These are phyloP conservation scores for Speoplatyrhinus poulsoni DNA, from an alignment of 2,113 vertebrate genomes.

Conservation along the genomic window DNA sequence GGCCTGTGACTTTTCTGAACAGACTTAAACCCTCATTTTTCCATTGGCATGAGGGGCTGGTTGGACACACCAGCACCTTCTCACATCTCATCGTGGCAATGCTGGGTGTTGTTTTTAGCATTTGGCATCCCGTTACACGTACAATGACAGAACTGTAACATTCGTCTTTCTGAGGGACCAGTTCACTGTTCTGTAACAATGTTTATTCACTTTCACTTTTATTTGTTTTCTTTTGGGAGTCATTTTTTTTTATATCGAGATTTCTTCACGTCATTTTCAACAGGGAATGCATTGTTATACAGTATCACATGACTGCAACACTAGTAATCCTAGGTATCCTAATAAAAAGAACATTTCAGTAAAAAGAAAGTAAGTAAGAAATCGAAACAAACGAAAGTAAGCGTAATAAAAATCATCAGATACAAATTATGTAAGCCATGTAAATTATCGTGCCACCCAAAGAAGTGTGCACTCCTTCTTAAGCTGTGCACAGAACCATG, in stretches of 20 bases:
- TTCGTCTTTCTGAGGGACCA: conserved; percentile 18
- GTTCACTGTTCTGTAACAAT: conserved; percentile 39
- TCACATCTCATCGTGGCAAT: neutral
- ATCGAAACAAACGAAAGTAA: conserved; percentile 59
- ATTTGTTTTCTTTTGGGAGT: conserved; percentile 46
- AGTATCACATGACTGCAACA: conserved; percentile 69
- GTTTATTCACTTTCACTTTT: conserved; percentile 55
- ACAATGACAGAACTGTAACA: neutral
- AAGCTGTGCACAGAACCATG: conserved; percentile 69
- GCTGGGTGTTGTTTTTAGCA: too few species aligned
- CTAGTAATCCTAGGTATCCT: conserved; percentile 56
- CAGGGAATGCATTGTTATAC: conserved; percentile 64
- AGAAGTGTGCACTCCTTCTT: conserved; percentile 43
- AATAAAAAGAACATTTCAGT: conserved; percentile 42
- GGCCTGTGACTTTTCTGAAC: neutral
- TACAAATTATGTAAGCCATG: conserved; percentile 29
- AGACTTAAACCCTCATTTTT: neutral
- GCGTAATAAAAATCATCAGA: conserved; percentile 33
- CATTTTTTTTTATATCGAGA: conserved; percentile 17
- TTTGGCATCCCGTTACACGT: too few species aligned
- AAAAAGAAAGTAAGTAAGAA: conserved; percentile 43
- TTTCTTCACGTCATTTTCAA: conserved; percentile 52
- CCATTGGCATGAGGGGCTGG: conserved; percentile 18
- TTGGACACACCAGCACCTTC: neutral
- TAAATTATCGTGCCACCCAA: conserved; percentile 55